These are phyloP conservation scores for Arvicanthis niloticus DNA, from an alignment of 2,113 vertebrate species.

Conservation along the genomic window DNA sequence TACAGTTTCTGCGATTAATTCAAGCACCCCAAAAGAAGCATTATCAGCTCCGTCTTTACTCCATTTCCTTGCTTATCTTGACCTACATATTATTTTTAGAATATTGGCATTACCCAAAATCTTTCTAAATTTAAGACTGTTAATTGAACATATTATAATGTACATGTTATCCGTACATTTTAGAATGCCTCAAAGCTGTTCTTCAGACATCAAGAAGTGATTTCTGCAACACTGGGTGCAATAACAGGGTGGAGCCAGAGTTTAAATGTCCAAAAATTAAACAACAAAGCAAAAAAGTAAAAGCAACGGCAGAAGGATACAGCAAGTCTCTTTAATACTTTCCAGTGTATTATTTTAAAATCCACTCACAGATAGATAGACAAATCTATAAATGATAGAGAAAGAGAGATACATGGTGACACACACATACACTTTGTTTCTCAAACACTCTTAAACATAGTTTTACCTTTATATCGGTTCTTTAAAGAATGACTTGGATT, in stretches of 20 bases:
- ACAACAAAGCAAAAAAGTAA: background rate
- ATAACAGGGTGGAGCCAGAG: background rate
- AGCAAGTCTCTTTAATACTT: background rate
- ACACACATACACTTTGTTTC: background rate
- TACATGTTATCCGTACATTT: background rate
- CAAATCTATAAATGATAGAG: background rate
- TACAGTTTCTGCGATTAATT: slow-evolving; percentile 25
- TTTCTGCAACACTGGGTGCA: background rate
- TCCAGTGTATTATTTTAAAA: background rate
- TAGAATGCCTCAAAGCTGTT: background rate
- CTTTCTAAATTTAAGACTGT: slow-evolving; percentile 39
- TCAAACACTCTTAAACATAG: slow-evolving; percentile 6
- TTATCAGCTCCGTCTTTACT: background rate
- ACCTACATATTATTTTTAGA: slow-evolving; percentile 49
- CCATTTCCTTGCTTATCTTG: slow-evolving; percentile 14
- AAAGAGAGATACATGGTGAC: background rate
- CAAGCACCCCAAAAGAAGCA: background rate
- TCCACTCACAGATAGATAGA: background rate
- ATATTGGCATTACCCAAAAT: slow-evolving; percentile 42
- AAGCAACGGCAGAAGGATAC: background rate
- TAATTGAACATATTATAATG: slow-evolving; percentile 21
- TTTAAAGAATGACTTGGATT: slow-evolving; percentile 21
- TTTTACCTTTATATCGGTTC: background rate
- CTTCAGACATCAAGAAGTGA: background rate
- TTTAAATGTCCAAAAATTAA: background rate